Base-by-base conservation (phyloP, 1,140 invertebrate species). In the Bombus haemorrhoidalis region DNA sequence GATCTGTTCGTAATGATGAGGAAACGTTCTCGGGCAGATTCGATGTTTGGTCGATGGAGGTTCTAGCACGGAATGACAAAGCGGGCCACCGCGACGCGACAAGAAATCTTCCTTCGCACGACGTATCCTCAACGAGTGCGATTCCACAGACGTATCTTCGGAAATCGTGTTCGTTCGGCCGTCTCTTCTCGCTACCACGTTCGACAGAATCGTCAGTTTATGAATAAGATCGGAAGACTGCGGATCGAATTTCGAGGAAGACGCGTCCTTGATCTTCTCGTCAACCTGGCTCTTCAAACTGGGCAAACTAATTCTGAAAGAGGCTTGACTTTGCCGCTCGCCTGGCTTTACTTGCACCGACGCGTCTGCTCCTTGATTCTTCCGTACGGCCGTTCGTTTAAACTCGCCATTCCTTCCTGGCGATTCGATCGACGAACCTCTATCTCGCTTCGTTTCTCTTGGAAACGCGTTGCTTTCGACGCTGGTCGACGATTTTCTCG, bases 31-130 rank as follows among this genome's bases (percentile, higher is more conserved):
- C 9, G 5, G 8, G 12, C 39, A 78, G 28, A 0, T 10, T 3
- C 34, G 37, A 12, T 22, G n/a, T 3, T 43, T 78, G 28, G 18
- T 15, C 15, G 71, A 47, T 3, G 43, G 22, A 10, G 81, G 15
- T 6, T 83, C 84, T 39, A 81, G 69, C 66, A 69, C 82, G 13
- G 89, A 91, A 78, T 86, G 85, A 47, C 86, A 90, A n/a, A 86
- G 86, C 22, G 90, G 91, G 3, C 89, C 90, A 13, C 88, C 87
- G 0, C 87, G 68, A 39, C 85, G 85, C 5, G 92, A 92, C 25
- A 93, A 82, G 59, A 93, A 93, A 47, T 88, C 90, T 39, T 92
- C 89, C 41, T 93, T 93, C 12, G 92, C 92, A 4, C 88, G 88
- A 12, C 88, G 88, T 72, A 92, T 81, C 3, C 86, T 90, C 10